phyloP scores from a whole-genome alignment of 2,797 vertebrate species.

The Dendrocincla fuliginosa region DNA sequence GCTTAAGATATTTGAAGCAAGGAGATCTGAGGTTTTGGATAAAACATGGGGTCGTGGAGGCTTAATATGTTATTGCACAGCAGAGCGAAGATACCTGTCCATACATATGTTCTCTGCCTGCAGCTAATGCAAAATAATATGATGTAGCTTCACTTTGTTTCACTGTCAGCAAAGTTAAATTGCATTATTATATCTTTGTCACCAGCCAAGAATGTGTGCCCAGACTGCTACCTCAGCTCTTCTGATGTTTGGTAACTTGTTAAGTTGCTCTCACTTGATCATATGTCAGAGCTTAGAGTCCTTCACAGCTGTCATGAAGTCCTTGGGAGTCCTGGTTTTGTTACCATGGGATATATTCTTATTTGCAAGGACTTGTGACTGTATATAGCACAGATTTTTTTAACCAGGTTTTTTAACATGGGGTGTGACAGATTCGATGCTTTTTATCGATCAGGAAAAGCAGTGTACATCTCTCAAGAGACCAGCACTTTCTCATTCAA shows the following conservation, averaged over 20 bases:
- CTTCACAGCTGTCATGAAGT: slow-evolving; percentile 40
- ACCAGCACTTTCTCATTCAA: not conserved
- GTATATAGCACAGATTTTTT: not conserved
- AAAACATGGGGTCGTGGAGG: not conserved
- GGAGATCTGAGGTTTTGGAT: not conserved
- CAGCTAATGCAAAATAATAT: slow-evolving; percentile 50
- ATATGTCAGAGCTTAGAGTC: slow-evolving; percentile 27
- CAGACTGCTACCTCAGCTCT: slow-evolving; percentile 61
- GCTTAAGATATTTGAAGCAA: not conserved
- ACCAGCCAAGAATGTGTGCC: not conserved
- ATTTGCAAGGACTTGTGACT: not conserved
- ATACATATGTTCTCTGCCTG: slow-evolving; percentile 6
- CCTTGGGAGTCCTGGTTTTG: slow-evolving; percentile 14
- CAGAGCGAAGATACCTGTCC: not conserved
- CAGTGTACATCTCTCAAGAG: not conserved
- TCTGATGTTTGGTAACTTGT: slow-evolving; percentile 43
- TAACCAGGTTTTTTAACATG: not conserved
- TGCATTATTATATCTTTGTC: slow-evolving; percentile 55
- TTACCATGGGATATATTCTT: not conserved
- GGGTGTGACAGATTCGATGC: not conserved
- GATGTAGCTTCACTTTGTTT: slow-evolving; percentile 48
- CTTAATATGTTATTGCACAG: not conserved
- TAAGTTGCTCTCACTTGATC: slow-evolving; percentile 11
- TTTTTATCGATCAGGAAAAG: not conserved
- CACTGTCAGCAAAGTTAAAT: slow-evolving; percentile 60